Evolutionary conservation across 2,797 vertebrate species (phyloP), one percentile per base, ranked within the genome.

Genomic region (Bufotes viridis): DNA sequence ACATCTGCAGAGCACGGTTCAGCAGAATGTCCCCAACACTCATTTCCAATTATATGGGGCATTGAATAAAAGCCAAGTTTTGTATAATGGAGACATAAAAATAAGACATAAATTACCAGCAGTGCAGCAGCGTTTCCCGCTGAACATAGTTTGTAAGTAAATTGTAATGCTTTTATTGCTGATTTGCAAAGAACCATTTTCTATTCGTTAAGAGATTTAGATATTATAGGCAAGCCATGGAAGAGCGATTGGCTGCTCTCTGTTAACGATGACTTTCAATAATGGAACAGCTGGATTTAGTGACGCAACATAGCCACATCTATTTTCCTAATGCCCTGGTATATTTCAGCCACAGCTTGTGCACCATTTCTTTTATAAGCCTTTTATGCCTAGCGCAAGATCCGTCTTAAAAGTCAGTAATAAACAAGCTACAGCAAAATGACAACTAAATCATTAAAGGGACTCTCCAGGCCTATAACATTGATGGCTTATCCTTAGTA

Each of bases 11-110:
- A 85, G 78, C 75, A 60, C 63, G 20, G 82, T 88, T 80, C 82
- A 81, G 65, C 87, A 81, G 67, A 85, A 88, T 81, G 78, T 81
- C 82, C 78, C 65, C 24, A 75, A 69, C 26, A 24, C 87, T 88
- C 82, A 88, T 88, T 88, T 88, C 74, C 82, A 88, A 84, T 88
- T 88, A 88, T 88, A 88, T 85, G 82, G 87, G 65, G 82, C 82
- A 85, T 81, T 85, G 76, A 88, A 88, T 80, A 88, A 84, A 88
- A 88, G 76, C 82, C 82, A 84, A 80, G 82, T 81, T 84, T 81
- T 63, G 65, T 72, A 85, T 88, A 81, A 88, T 84, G 34, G 81
- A 84, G 87, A 78, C 87, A 84, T 88, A 88, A 79, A 86, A 88
- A 69, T 72, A 60, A 75, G 76, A 81, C 76, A 80, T 88, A 88